phyloP scores from a whole-genome alignment of 2,113 vertebrate species.

The Crotalus horridus region DNA sequence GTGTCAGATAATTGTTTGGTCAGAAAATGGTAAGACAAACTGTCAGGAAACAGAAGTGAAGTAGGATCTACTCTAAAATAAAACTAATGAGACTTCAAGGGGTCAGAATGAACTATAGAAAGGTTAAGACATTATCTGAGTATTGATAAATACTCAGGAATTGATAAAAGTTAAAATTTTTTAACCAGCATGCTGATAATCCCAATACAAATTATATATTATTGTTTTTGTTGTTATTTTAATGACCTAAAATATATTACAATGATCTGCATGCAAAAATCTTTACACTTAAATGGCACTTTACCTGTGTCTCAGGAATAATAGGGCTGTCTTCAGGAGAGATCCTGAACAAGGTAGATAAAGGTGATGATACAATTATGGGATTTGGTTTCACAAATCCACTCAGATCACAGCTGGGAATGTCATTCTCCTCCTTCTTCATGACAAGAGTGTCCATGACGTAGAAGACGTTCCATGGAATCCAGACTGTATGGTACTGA shows the following conservation, averaged over 20 bases:
- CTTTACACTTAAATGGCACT: conserved; percentile 10
- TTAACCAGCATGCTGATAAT: not conserved
- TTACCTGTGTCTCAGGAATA: conserved; percentile 97
- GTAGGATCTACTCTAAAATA: not conserved
- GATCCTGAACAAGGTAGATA: conserved; percentile 92
- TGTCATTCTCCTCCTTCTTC: conserved; percentile 93
- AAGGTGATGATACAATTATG: conserved; percentile 85
- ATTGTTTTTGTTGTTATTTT: not conserved
- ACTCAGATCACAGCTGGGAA: conserved; percentile 91
- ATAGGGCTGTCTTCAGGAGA: conserved; percentile 91
- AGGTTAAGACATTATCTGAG: not conserved
- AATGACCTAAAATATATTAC: not conserved
- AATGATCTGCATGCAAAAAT: not conserved
- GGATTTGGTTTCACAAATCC: conserved; percentile 89
- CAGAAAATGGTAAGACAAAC: not conserved
- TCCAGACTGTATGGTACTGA: conserved; percentile 90
- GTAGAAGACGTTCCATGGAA: conserved; percentile 95
- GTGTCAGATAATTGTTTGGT: not conserved
- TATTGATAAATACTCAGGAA: not conserved
- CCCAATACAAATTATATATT: not conserved
- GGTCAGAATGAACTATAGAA: not conserved
- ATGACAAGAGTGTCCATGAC: conserved; percentile 98
- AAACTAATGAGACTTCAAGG: not conserved
- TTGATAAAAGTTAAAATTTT: not conserved
- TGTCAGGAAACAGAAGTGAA: not conserved